Conservation (phyloP, 2,797 vertebrate species). For the Setipinna tenuifilis region DNA sequence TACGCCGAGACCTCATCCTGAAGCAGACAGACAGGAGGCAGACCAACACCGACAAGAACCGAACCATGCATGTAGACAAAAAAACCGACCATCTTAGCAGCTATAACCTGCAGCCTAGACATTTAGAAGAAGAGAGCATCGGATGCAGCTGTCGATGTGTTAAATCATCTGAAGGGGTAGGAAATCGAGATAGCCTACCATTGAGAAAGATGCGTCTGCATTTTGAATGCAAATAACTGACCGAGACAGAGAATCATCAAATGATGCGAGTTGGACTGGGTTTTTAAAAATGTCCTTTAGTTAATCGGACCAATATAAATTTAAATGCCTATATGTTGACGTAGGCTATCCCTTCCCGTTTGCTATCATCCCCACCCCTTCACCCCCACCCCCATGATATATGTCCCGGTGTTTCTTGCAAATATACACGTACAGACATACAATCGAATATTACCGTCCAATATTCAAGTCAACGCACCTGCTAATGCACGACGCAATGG, state of each 20-base stretch:
- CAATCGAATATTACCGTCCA: not conserved
- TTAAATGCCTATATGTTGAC: conserved; percentile 48
- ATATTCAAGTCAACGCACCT: not conserved
- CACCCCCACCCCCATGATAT: conserved; percentile 22
- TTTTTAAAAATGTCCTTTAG: not conserved
- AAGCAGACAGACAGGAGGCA: conserved; percentile 32
- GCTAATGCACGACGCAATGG: not conserved
- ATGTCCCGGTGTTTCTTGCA: conserved; percentile 21
- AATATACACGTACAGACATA: not conserved
- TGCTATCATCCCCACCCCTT: conserved; percentile 33
- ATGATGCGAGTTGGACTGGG: not conserved
- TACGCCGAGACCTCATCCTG: conserved; percentile 35
- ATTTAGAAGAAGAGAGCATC: conserved; percentile 18
- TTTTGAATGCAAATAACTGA: not conserved
- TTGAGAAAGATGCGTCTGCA: conserved; percentile 28
- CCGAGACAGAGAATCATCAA: not conserved
- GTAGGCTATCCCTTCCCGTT: conserved; percentile 37
- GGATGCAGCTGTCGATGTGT: conserved; percentile 36
- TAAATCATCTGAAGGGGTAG: conserved; percentile 18
- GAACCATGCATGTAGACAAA: not conserved
- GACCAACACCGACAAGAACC: conserved; percentile 13
- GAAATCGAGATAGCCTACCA: not conserved
- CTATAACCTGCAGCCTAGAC: conserved; percentile 20
- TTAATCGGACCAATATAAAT: not conserved
- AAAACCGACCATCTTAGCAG: not conserved